Percentiles rank a stretch among this genome's conserved stretches.
phyloP scores from a whole-genome alignment of 2,797 vertebrate species.

The Syngnathus rostellatus region DNA sequence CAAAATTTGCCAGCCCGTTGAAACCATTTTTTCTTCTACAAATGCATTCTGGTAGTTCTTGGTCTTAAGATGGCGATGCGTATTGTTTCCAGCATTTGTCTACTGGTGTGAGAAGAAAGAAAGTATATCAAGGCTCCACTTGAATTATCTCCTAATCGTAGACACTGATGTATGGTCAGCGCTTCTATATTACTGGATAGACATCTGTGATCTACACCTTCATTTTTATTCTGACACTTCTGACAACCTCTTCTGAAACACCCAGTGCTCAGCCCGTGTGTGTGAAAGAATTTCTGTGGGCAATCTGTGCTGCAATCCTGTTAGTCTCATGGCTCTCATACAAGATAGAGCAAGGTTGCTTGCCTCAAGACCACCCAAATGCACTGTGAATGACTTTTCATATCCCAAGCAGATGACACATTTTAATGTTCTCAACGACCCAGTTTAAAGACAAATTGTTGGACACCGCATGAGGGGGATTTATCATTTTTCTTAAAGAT shows the following conservation, averaged over 20 bases:
- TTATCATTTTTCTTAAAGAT: conserved; percentile 30
- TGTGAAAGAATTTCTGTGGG: neutral
- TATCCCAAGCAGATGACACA: conserved; percentile 24
- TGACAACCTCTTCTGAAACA: conserved; percentile 29
- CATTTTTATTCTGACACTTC: conserved; percentile 47
- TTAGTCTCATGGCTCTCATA: conserved; percentile 28
- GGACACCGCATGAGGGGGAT: neutral
- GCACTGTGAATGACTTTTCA: conserved; percentile 47
- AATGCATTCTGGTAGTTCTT: no score
- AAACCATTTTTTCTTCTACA: no score
- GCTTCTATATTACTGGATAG: conserved; percentile 35
- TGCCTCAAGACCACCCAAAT: conserved; percentile 31
- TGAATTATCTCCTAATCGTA: conserved; percentile 45
- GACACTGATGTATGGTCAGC: conserved; percentile 47
- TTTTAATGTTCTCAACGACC: conserved; percentile 21
- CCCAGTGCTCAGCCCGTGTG: conserved; percentile 9
- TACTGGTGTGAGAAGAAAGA: neutral
- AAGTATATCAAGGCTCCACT: conserved; percentile 25
- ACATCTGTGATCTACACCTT: conserved; percentile 49
- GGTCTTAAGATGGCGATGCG: no score
- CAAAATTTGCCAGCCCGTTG: no score
- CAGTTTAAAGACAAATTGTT: conserved; percentile 1
- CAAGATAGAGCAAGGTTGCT: conserved; percentile 37
- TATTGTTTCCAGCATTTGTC: no score
- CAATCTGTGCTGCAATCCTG: conserved; percentile 34